Evolutionary conservation across 37 sponge, comb jelly and placozoan species (phyloP).

Genomic region (Axinella damicornis): DNA sequence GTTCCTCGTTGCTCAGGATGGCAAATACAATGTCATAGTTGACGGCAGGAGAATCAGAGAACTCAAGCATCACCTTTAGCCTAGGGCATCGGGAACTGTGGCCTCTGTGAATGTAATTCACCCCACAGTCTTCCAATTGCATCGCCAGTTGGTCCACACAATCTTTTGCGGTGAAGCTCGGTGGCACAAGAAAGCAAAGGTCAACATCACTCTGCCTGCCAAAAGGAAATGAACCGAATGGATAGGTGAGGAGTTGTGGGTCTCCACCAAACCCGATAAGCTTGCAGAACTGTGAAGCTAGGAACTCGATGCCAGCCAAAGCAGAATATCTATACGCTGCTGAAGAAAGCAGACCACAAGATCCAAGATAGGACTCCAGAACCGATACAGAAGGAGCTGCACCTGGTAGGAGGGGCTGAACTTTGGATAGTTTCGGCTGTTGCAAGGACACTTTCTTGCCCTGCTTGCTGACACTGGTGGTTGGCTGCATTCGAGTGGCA

Average conservation of each 20-base stretch:
- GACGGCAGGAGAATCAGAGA: constrained; percentile 38
- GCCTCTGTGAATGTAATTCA: constrained; percentile 64
- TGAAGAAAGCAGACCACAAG: constrained; percentile 51
- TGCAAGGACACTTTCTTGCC: constrained; percentile 28
- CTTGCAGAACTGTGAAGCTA: constrained; percentile 62
- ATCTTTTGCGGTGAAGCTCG: constrained; percentile 38
- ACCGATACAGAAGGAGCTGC: not conserved
- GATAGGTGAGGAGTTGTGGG: constrained; percentile 52
- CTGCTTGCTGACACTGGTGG: not conserved
- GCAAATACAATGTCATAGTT: constrained; percentile 83
- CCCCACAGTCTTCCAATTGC: constrained; percentile 63
- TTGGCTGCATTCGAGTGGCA: constrained; percentile 35
- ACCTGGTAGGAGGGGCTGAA: not conserved
- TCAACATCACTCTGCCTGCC: constrained; percentile 79
- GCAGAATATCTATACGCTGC: constrained; percentile 55
- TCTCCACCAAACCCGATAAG: constrained; percentile 54
- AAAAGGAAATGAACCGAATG: constrained; percentile 83
- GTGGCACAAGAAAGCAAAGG: constrained; percentile 79
- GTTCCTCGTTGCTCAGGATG: constrained; percentile 8
- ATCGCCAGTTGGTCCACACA: constrained; percentile 56
- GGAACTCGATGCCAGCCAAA: constrained; percentile 58
- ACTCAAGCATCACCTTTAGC: constrained; percentile 68
- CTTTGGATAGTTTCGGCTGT: too few relatives aligned
- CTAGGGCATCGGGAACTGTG: constrained; percentile 83
- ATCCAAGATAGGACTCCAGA: constrained; percentile 29